Evolutionary conservation across 2,113 vertebrate species (phyloP), one percentile per base, ranked within the genome.

Genomic region (Aphelocoma coerulescens): DNA sequence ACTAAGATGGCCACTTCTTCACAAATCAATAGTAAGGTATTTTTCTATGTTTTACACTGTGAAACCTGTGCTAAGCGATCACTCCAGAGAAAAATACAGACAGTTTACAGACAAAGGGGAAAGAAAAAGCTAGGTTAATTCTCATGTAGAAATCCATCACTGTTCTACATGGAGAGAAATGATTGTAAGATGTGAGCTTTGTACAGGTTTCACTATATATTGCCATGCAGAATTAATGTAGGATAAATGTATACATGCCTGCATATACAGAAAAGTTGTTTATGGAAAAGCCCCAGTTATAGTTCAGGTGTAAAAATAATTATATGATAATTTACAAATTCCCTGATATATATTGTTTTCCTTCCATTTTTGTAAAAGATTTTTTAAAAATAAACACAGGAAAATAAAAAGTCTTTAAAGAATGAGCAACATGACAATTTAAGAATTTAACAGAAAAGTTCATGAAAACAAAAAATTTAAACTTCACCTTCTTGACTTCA

Each of bases 181-280:
- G 26, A 6, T 19, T 35, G 7, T 11, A 41, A 59, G 52, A 52
- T 73, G 14, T 13, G 39, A 80, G 44, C 65, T 89, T 81, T 75
- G 72, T 46, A 95, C 76, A 75, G 35, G 49, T 92, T 95, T 91
- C 79, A 96, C 72, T 72, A 48, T 3, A 49, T 24, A 55, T 16
- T 61, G 32, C 14, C 65, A 84, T 81, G 85, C 65, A 97, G 52
- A 88, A 89, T 67, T 89, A 74, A 88, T 41, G 65, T 7, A 78
- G 75, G 55, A 74, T 66, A 66, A 79, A 92, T 57, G 95, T 93
- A 97, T 96, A 97, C 95, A 96, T 97, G 96, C 95, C 95, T 96
- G 95, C 41, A 96, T 94, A 93, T 86, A 94, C 55, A 90, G 51
- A 74, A 88, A 75, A 43, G 10, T 27, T 39, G 51, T 54, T 85